Base-by-base conservation (phyloP, 1,140 invertebrate genomes). In the Dendrolimus kikuchii region DNA sequence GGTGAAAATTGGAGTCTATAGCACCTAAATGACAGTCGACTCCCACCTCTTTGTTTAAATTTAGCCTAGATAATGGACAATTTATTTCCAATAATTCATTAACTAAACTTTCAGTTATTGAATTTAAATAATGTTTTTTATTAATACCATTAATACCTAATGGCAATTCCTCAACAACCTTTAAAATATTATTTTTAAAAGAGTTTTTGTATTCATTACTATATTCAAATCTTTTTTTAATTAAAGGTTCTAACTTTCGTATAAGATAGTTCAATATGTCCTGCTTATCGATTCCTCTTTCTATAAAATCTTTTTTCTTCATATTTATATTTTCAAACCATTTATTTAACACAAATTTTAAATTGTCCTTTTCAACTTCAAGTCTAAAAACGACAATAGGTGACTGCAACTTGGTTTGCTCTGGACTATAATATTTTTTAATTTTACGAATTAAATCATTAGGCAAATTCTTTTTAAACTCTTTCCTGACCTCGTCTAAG, bases 361-460 rank as follows among this genome's bases (percentile, higher is more conserved):
- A 42, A 36, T 47, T 46, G 5, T 59, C 44, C n/a, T 45, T 46
- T n/a, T 46, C 10, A 4, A 6, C 6, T 41, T 49, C 46, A 37
- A 49, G 37, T 39, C 40, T 49, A 8, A 38, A 48, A 5, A 44
- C 7, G 41, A 37, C 41, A 37, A 41, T 36, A 49, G 52, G 37
- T 38, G 37, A 40, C 40, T 49, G 6, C 37, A 38, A 39, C 37
- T 8, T 38, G 7, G 4, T 38, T 36, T 40, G 7, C 8, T 10
- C 36, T 39, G 4, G 10, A 7, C 39, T 8, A 43, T 37, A 55
- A 37, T 48, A 40, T 47, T 52, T 52, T 40, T 62, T 61, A 8
- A 61, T 37, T 57, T 62, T 54, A 5, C 51, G 42, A 36, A 57
- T 46, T n/a, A 62, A 54, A 52, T 49, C 39, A 38, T 57, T 43